Conservation (phyloP, 2,888 invertebrate species). For the Deilephila elpenor region DNA sequence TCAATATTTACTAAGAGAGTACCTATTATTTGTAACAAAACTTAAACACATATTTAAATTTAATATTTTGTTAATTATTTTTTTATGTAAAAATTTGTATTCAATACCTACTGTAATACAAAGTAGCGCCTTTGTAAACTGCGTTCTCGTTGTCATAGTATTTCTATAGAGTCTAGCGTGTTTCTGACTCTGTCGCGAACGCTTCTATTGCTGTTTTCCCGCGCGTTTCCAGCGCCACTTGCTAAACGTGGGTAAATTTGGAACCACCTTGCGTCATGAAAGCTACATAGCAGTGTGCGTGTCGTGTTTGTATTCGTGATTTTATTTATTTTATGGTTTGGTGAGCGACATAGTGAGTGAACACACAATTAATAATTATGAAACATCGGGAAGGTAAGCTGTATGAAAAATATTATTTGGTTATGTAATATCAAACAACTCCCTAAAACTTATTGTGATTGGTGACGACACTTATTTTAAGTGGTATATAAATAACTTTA, state of each 20-base stretch:
- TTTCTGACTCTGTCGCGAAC: constrained; percentile 39
- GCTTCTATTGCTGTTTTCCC: constrained; percentile 51
- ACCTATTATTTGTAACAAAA: no score
- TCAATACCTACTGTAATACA: no score
- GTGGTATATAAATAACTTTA: constrained; percentile 27
- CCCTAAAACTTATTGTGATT: constrained; percentile 44
- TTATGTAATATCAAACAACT: constrained; percentile 69
- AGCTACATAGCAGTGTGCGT: constrained; percentile 41
- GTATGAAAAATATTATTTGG: constrained; percentile 42
- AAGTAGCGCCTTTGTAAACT: background rate
- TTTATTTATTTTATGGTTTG: constrained; percentile 52
- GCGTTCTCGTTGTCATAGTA: background rate
- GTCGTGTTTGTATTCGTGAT: constrained; percentile 66
- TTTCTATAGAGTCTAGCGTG: background rate
- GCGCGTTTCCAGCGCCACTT: constrained; percentile 41
- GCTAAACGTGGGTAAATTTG: constrained; percentile 48
- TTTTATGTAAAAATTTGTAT: no score
- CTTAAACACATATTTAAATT: no score
- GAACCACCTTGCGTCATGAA: constrained; percentile 67
- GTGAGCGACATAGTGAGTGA: constrained; percentile 47
- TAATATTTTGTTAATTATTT: no score
- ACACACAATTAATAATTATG: constrained; percentile 45
- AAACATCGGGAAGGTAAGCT: constrained; percentile 64
- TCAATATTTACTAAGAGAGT: no score
- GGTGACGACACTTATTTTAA: constrained; percentile 54